These are phyloP conservation scores for Catharus ustulatus DNA, from an alignment of 2,797 vertebrate species.

Conservation along the genomic window DNA sequence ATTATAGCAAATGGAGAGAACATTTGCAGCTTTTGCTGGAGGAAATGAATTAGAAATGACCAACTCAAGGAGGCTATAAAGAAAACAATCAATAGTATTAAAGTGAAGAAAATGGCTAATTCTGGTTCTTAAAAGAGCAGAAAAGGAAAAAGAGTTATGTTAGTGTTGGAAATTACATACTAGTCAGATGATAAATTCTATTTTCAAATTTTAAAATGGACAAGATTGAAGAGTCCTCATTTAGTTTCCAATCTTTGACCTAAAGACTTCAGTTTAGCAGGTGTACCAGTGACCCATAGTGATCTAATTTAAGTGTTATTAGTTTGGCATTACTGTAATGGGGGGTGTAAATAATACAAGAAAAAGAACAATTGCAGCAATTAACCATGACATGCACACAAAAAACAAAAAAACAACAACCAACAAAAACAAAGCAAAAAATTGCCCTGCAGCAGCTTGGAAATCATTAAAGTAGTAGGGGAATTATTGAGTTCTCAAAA, in stretches of 20 bases:
- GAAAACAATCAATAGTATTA: conserved; percentile 39
- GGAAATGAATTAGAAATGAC: conserved; percentile 22
- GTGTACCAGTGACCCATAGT: neutral
- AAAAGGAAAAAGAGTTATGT: neutral
- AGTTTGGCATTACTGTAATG: neutral
- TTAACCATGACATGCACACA: conserved; percentile 1
- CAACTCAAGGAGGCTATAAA: neutral
- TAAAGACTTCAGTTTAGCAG: conserved; percentile 1
- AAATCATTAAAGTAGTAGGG: neutral
- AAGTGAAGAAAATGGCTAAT: neutral
- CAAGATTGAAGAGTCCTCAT: neutral
- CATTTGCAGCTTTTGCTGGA: neutral
- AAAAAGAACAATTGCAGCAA: conserved; percentile 48
- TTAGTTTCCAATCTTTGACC: conserved; percentile 3
- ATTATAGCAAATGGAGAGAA: conserved; percentile 44
- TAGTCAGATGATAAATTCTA: neutral
- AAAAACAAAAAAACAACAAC: neutral
- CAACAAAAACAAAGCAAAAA: neutral
- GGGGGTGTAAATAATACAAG: conserved; percentile 46
- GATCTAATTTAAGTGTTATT: conserved; percentile 20
- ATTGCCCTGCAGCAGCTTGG: neutral
- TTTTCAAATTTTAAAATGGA: neutral
- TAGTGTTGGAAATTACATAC: neutral
- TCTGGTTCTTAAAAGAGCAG: neutral
- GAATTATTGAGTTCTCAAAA: neutral